A percentile compares a stretch with the other conserved stretches of the same genome.
Evolutionary conservation across 2,797 vertebrate genomes (phyloP).

Genomic region (Macroramphosus scolopax): DNA sequence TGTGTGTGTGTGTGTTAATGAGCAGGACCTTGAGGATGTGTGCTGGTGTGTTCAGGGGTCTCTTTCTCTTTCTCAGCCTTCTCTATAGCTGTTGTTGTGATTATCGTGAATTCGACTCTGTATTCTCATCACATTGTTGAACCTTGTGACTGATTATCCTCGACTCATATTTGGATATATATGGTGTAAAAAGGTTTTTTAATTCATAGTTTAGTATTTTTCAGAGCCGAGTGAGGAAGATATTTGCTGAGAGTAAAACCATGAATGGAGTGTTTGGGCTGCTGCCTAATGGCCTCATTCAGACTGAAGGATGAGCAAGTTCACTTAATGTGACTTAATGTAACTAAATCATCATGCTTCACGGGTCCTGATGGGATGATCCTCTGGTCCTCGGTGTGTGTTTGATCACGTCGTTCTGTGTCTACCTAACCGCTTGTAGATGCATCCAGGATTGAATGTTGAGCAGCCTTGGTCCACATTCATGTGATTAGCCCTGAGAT

Average conservation of each 20-base stretch:
- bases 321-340: slow-evolving; percentile 70
- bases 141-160: too few relatives aligned
- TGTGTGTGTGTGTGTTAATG: slow-evolving; percentile 16
- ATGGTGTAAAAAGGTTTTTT: too few relatives aligned
- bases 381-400: slow-evolving; percentile 18
- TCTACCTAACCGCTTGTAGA: slow-evolving; percentile 26
- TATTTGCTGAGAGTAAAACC: slow-evolving; percentile 1
- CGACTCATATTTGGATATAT: too few relatives aligned
- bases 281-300: slow-evolving; percentile 55
- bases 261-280: slow-evolving; percentile 42
- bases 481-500: slow-evolving; percentile 57
- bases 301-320: slow-evolving; percentile 46
- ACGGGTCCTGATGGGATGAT: slow-evolving; percentile 49
- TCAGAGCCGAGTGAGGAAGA: too few relatives aligned
- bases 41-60: slow-evolving; percentile 40
- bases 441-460: slow-evolving; percentile 38
- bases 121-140: too few relatives aligned
- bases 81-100: slow-evolving; percentile 45
- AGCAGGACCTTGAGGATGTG: slow-evolving; percentile 35
- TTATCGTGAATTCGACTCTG: too few relatives aligned
- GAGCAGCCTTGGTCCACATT: slow-evolving; percentile 59
- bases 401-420: slow-evolving; percentile 25
- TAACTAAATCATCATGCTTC: slow-evolving; percentile 69
- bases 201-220: too few relatives aligned
- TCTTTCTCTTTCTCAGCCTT: slow-evolving; percentile 34